These are phyloP conservation scores for Elephas maximus DNA, from an alignment of 2,113 vertebrate genomes.

Conservation along the genomic window DNA sequence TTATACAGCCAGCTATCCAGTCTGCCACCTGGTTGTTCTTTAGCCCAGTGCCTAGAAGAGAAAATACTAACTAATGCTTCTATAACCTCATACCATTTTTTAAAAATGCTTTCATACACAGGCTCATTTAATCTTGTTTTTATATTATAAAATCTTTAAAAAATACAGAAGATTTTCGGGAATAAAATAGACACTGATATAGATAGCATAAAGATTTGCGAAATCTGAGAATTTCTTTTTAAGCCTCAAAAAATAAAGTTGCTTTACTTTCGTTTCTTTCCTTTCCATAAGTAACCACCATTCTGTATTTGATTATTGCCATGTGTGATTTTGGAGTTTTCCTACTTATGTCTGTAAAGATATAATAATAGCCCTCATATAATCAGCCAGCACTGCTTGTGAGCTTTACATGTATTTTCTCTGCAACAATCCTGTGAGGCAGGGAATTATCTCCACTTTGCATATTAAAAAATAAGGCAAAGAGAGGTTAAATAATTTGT, in stretches of 20 bases:
- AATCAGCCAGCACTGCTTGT: not conserved
- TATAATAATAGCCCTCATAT: not conserved
- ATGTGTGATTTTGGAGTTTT: not conserved
- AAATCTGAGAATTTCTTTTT: not conserved
- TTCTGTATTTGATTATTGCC: not conserved
- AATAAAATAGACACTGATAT: not conserved
- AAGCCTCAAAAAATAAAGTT: not conserved
- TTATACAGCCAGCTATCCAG: not conserved
- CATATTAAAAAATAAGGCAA: not conserved
- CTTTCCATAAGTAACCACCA: not conserved
- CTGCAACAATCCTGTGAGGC: not conserved
- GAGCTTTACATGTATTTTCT: not conserved
- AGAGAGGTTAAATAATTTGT: not conserved
- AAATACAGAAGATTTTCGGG: not conserved
- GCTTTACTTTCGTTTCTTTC: not conserved
- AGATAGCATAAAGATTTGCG: not conserved
- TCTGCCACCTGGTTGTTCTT: slow-evolving; percentile 6
- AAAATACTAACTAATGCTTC: not conserved
- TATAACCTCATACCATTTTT: not conserved
- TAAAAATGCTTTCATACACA: not conserved
- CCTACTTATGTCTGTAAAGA: not conserved
- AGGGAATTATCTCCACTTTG: not conserved
- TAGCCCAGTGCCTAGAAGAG: not conserved
- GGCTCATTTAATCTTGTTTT: not conserved
- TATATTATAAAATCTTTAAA: not conserved